Evolutionary conservation across 2,113 vertebrate genomes (phyloP), one percentile per base, ranked within the genome.

Genomic region (Nannospalax galili): DNA sequence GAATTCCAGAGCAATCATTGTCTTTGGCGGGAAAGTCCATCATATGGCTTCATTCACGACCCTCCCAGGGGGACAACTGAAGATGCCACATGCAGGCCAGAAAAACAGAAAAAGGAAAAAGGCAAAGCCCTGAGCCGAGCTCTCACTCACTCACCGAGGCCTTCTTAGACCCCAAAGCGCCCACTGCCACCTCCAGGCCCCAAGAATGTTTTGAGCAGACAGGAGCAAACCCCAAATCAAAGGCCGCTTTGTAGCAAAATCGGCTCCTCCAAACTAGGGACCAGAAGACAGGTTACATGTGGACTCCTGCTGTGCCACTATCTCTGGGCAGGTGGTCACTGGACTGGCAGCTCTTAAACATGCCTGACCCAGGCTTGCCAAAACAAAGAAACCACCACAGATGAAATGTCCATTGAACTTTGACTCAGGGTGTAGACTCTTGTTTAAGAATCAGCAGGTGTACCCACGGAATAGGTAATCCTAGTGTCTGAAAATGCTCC

Each of bases 201-300:
- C 72, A 65, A 82, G 64, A 3, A 9, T 1, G 30, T 28, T 79
- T 22, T 60, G 8, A 82, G 14, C 74, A 9, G 58, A 37, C 22
- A 60, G 88, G 40, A 3, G 8, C 40, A 42, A 78, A 3, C 20
- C 73, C 7, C 16, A 20, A 65, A 11, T 26, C 72, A 28, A 24
- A 62, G 0, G 60, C 56, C 16, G 26, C 30, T 28, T 2, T 26
- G 12, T 3, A 37, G 58, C 32, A 20, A 28, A 17, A 19, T 0
- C 35, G 64, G 19, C 22, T 17, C 40, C 80, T 22, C 3, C 0
- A 0, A 7, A 12, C 1, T 52, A 42, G 16, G 11, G 1, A 0
- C 0, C 0, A 67, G 19, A 3, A 20, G 35, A 10, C 1, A 8
- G 11, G 62, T 7, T 77, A 24, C 84, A 11, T 2, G 12, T 2